phyloP scores from a whole-genome alignment of 2,797 vertebrate species.

The Epinephelus awoara region DNA sequence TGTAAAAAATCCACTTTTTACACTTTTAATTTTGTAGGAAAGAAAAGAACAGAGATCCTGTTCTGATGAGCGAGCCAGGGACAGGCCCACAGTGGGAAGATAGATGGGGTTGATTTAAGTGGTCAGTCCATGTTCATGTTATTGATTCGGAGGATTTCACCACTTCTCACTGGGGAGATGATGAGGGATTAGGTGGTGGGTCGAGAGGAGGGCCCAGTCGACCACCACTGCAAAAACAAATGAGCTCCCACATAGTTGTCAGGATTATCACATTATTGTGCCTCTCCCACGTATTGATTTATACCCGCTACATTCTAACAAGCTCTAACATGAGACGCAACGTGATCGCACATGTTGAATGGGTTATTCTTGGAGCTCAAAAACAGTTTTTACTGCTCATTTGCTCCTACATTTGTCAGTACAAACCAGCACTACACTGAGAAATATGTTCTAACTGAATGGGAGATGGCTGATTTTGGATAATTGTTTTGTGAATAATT shows the following conservation, averaged over 20 bases:
- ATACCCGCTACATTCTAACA: slow-evolving; percentile 74
- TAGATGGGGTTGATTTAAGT: slow-evolving; percentile 83
- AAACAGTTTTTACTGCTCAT: slow-evolving; percentile 71
- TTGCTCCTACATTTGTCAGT: slow-evolving; percentile 56
- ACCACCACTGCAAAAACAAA: slow-evolving; percentile 83
- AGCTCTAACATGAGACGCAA: slow-evolving; percentile 54
- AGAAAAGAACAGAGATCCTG: slow-evolving; percentile 46
- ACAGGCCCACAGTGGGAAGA: slow-evolving; percentile 68
- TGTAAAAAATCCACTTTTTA: slow-evolving; percentile 42
- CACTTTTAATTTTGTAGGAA: slow-evolving; percentile 40
- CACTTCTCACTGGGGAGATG: slow-evolving; percentile 77
- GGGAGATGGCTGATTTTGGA: background rate
- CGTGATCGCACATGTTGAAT: slow-evolving; percentile 55
- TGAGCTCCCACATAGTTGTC: slow-evolving; percentile 79
- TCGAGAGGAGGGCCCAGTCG: slow-evolving; percentile 73
- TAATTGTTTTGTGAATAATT: slow-evolving; percentile 26
- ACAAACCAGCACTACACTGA: background rate
- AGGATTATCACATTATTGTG: slow-evolving; percentile 85
- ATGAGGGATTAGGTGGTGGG: slow-evolving; percentile 78
- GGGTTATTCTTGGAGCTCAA: slow-evolving; percentile 63
- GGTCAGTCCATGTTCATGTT: slow-evolving; percentile 84
- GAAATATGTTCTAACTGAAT: slow-evolving; percentile 1
- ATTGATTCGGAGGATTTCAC: slow-evolving; percentile 82
- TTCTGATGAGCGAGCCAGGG: slow-evolving; percentile 48
- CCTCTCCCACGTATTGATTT: slow-evolving; percentile 82